Conservation (phyloP, 1,140 invertebrate genomes). For the Sarcophaga peregrina region DNA sequence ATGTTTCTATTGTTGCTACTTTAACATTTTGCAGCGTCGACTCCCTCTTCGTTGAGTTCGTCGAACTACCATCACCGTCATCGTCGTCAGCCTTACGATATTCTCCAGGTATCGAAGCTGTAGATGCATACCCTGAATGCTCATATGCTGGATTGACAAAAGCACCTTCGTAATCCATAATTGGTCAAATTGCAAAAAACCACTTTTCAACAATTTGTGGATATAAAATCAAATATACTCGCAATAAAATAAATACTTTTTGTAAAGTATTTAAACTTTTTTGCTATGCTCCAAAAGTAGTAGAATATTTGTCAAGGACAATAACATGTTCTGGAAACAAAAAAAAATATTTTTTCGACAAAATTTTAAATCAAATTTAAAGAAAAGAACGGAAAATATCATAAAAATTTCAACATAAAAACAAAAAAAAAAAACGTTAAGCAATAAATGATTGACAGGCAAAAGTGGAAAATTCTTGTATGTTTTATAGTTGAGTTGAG, state of each 20-base stretch:
- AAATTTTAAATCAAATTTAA: not conserved
- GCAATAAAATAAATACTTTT: not conserved
- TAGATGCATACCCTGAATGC: slow-evolving; percentile 55
- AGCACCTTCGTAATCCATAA: slow-evolving; percentile 44
- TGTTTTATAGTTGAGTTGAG: not conserved
- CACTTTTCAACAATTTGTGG: not conserved
- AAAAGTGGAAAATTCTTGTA: not conserved
- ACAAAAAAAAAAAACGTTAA: not conserved
- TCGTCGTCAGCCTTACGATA: slow-evolving; percentile 47
- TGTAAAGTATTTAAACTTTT: slow-evolving; percentile 28
- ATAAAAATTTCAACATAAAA: not conserved
- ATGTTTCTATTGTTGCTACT: slow-evolving; percentile 21
- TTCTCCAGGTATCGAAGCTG: slow-evolving; percentile 58
- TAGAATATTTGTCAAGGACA: slow-evolving; percentile 43
- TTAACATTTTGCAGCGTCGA: slow-evolving; percentile 33
- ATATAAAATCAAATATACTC: not conserved
- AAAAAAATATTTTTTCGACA: not conserved
- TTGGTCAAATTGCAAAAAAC: not conserved
- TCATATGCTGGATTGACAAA: slow-evolving; percentile 57
- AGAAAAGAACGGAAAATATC: not conserved
- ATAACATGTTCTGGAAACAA: slow-evolving; percentile 36
- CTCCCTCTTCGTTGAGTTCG: not conserved
- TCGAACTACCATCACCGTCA: not conserved
- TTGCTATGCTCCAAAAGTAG: slow-evolving; percentile 41
- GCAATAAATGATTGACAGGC: not conserved